These are phyloP conservation scores for Drosophila bocki DNA, from an alignment of 1,140 invertebrate genomes.

Conservation along the genomic window DNA sequence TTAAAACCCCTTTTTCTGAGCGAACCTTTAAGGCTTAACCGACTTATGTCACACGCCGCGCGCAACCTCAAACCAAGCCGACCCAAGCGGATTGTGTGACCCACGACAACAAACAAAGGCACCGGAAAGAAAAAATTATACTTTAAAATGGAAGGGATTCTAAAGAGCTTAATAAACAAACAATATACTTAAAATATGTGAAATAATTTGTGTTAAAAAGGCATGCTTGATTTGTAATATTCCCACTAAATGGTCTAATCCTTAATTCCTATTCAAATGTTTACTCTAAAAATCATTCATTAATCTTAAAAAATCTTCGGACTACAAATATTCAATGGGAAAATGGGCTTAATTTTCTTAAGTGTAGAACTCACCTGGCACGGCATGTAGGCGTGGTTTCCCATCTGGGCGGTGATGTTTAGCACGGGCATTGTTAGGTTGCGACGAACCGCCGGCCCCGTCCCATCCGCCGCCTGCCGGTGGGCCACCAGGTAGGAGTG, in stretches of 20 bases:
- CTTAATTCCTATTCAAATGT: background rate
- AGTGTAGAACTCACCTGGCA: slow-evolving; percentile 89
- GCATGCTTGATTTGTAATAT: background rate
- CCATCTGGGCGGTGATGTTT: slow-evolving; percentile 94
- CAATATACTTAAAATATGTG: background rate
- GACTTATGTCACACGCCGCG: slow-evolving; percentile 22
- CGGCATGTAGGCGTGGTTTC: slow-evolving; percentile 93
- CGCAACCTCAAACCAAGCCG: background rate
- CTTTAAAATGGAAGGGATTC: background rate
- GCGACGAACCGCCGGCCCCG: slow-evolving; percentile 38
- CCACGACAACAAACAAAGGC: slow-evolving; percentile 2
- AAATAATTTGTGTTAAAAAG: background rate
- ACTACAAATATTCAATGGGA: no score
- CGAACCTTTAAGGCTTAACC: slow-evolving; percentile 35
- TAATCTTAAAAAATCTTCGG: background rate
- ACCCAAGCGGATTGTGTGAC: slow-evolving; percentile 7
- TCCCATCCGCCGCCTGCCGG: slow-evolving; percentile 38
- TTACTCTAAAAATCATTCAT: background rate
- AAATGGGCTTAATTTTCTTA: background rate
- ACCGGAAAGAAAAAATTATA: background rate
- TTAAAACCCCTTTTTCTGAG: slow-evolving; percentile 29
- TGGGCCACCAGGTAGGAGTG: slow-evolving; percentile 72
- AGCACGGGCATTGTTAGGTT: slow-evolving; percentile 80
- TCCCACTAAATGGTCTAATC: background rate
- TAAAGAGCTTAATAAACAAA: background rate